These are phyloP conservation scores for Teleiodes luculella DNA, from an alignment of 2,888 invertebrate species.

Conservation along the genomic window DNA sequence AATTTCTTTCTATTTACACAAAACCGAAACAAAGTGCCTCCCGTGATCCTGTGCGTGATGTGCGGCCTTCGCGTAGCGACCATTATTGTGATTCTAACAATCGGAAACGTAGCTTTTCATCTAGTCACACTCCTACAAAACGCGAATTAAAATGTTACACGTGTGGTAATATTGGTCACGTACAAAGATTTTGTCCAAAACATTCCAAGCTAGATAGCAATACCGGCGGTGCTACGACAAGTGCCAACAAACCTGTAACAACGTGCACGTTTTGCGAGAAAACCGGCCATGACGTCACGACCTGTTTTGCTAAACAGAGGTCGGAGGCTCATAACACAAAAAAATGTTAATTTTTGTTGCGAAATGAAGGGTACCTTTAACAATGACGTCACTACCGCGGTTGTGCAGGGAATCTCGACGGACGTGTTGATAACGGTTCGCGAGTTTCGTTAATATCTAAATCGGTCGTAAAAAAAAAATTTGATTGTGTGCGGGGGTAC, in stretches of 20 bases:
- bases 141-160: background rate
- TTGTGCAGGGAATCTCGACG: slow-evolving; percentile 14
- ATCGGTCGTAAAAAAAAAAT: slow-evolving; percentile 21
- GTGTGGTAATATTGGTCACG: background rate
- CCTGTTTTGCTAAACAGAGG: slow-evolving; percentile 15
- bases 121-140: background rate
- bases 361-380: background rate
- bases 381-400: slow-evolving; percentile 16
- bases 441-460: slow-evolving; percentile 11
- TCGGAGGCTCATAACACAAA: background rate
- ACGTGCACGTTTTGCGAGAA: slow-evolving; percentile 13
- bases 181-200: background rate
- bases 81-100: background rate
- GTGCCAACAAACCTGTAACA: background rate
- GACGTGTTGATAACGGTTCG: slow-evolving; percentile 16
- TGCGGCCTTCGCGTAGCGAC: background rate
- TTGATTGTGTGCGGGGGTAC: slow-evolving; percentile 18
- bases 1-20: slow-evolving; percentile 18
- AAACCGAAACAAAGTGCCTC: no score
- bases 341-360: background rate
- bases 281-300: slow-evolving; percentile 10
- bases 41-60: no score
- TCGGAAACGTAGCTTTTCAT: background rate
- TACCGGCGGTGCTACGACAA: background rate
- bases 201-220: background rate